Percentiles rank a stretch among this genome's conserved stretches.
These are phyloP conservation scores for Syritta pipiens DNA, from an alignment of 2,888 invertebrate species.

Conservation along the genomic window DNA sequence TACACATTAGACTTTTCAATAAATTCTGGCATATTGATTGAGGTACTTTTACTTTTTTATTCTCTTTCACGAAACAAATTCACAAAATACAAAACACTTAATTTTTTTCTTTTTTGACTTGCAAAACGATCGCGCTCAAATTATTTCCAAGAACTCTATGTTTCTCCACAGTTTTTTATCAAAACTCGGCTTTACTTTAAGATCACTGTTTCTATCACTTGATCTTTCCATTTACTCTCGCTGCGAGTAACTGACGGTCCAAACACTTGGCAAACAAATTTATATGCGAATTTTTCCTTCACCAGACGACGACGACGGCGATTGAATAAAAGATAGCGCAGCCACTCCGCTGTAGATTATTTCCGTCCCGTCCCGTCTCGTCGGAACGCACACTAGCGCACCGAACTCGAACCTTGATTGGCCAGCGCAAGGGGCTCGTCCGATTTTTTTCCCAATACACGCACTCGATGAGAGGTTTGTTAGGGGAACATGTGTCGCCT, in stretches of 20 bases:
- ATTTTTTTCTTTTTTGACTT: too few species aligned
- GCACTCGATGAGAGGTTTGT: slow-evolving; percentile 2
- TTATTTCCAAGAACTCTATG: slow-evolving; percentile 72
- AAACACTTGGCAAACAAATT: slow-evolving; percentile 71
- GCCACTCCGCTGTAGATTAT: slow-evolving; percentile 32
- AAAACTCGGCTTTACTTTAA: slow-evolving; percentile 76
- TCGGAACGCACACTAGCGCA: slow-evolving; percentile 25
- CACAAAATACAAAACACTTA: slow-evolving; percentile 35
- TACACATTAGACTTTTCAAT: slow-evolving; percentile 69
- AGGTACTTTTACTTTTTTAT: slow-evolving; percentile 75
- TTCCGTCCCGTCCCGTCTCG: slow-evolving; percentile 28
- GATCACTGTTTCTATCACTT: slow-evolving; percentile 78
- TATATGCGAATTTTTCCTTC: slow-evolving; percentile 73
- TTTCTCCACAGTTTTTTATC: slow-evolving; percentile 78
- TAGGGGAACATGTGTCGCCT: slow-evolving; percentile 27
- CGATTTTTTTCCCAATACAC: slow-evolving; percentile 18
- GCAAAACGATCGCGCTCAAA: slow-evolving; percentile 40
- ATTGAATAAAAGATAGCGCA: slow-evolving; percentile 30
- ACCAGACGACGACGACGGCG: slow-evolving; percentile 2
- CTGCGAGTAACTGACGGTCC: slow-evolving; percentile 76
- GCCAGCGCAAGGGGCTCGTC: slow-evolving; percentile 52
- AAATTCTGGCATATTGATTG: slow-evolving; percentile 67
- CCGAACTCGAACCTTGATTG: slow-evolving; percentile 36
- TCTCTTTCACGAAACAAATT: slow-evolving; percentile 15
- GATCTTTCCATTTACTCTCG: slow-evolving; percentile 79